phyloP scores from a whole-genome alignment of 53 echinoderm and acorn worm genomes.

The Zoroaster sp. region DNA sequence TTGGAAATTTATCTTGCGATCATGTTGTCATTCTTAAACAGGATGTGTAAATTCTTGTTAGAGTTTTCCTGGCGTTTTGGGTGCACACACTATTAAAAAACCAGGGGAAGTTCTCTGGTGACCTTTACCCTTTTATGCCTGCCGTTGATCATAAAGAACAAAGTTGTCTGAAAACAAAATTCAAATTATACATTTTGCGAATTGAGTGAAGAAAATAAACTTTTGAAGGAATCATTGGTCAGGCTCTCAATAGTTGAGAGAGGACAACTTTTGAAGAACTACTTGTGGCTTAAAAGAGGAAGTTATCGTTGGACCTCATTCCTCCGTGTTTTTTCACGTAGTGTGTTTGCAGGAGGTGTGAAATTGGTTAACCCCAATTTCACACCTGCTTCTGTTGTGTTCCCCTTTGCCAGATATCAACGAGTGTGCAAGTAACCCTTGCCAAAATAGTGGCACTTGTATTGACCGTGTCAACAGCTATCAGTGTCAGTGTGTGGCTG shows the following conservation, averaged over 20 bases:
- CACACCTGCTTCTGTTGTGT: conserved; percentile 16
- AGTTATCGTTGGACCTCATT: neutral
- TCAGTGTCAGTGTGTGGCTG: neutral
- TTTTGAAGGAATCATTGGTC: too few species aligned
- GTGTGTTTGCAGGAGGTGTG: conserved; percentile 45
- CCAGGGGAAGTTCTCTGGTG: conserved; percentile 13
- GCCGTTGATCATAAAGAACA: neutral
- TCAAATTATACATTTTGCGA: neutral
- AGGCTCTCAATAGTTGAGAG: too few species aligned
- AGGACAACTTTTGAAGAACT: neutral
- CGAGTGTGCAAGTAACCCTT: conserved; percentile 28
- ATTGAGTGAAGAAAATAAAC: neutral
- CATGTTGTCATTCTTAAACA: too few species aligned
- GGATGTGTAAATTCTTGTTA: neutral
- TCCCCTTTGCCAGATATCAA: conserved; percentile 48
- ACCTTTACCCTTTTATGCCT: conserved; percentile 21
- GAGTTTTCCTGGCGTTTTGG: conserved; percentile 21
- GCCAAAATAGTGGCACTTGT: conserved; percentile 3
- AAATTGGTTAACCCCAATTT: conserved; percentile 53
- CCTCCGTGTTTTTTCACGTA: conserved; percentile 5
- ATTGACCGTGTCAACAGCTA: neutral
- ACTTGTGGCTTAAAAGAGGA: neutral
- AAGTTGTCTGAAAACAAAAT: neutral
- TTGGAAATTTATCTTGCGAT: too few species aligned
- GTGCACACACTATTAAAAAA: conserved; percentile 15